A percentile compares a stretch with the other conserved stretches of the same genome.
Evolutionary conservation across 2,888 invertebrate genomes (phyloP).

Genomic region (Agriopis marginaria): DNA sequence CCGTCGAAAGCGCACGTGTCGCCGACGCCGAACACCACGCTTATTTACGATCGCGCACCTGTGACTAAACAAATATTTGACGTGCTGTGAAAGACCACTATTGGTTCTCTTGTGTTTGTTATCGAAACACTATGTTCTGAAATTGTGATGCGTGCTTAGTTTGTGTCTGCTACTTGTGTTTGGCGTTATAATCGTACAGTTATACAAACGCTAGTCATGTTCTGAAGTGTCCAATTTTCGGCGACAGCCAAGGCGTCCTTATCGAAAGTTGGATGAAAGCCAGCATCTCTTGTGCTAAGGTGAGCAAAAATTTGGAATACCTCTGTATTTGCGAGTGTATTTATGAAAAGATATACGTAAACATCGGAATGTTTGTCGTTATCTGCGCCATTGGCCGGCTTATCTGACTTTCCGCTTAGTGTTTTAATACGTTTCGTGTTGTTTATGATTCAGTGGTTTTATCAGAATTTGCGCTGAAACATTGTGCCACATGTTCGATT

Average conservation of each 20-base stretch:
- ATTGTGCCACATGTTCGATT: slow-evolving; percentile 7
- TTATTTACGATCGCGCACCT: slow-evolving; percentile 74
- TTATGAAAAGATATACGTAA: slow-evolving; percentile 49
- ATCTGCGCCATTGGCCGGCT: slow-evolving; percentile 60
- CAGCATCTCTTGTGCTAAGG: slow-evolving; percentile 81
- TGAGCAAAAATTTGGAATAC: slow-evolving; percentile 67
- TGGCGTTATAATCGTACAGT: slow-evolving; percentile 38
- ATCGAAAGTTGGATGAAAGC: slow-evolving; percentile 83
- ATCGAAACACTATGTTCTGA: slow-evolving; percentile 59
- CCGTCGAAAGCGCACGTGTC: slow-evolving; percentile 81
- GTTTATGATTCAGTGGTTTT: slow-evolving; percentile 53
- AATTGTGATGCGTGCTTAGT: slow-evolving; percentile 71
- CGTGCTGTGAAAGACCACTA: slow-evolving; percentile 78
- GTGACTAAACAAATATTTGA: slow-evolving; percentile 78
- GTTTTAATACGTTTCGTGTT: slow-evolving; percentile 58
- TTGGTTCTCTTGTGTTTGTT: slow-evolving; percentile 67
- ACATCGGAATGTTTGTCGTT: slow-evolving; percentile 55
- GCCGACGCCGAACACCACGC: slow-evolving; percentile 63
- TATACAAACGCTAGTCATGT: slow-evolving; percentile 53
- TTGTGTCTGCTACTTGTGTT: slow-evolving; percentile 58
- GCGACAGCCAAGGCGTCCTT: slow-evolving; percentile 78
- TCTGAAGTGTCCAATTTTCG: slow-evolving; percentile 73
- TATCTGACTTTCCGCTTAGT: slow-evolving; percentile 63
- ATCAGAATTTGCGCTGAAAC: slow-evolving; percentile 46
- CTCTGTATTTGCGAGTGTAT: slow-evolving; percentile 54